These are phyloP conservation scores for Procambarus clarkii DNA, from an alignment of 1,140 invertebrate species.

Conservation along the genomic window DNA sequence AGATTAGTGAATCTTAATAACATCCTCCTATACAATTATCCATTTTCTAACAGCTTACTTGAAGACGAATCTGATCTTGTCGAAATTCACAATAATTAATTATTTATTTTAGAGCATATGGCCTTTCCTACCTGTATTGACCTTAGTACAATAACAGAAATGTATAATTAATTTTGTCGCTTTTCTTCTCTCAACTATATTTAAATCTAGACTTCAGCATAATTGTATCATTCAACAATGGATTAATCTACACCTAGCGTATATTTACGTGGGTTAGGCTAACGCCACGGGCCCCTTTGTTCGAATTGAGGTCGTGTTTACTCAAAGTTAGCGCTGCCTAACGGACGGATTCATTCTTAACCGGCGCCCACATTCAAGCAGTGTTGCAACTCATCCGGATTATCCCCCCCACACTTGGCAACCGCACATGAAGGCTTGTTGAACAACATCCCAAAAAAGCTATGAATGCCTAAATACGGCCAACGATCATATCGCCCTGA, in stretches of 20 bases:
- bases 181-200: background rate
- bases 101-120: background rate
- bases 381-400: background rate
- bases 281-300: background rate
- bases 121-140: too few species aligned
- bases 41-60: too few species aligned
- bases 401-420: background rate
- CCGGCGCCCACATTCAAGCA: background rate
- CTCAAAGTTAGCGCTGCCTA: background rate
- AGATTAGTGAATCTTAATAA: too few species aligned
- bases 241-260: background rate
- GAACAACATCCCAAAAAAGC: background rate
- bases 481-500: constrained; percentile 1
- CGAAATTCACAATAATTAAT: too few species aligned
- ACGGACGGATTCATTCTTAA: background rate
- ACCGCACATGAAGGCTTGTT: background rate
- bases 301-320: background rate
- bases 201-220: background rate
- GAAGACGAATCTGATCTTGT: too few species aligned
- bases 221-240: background rate
- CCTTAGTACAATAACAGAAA: background rate
- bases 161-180: background rate
- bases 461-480: background rate
- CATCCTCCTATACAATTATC: too few species aligned
- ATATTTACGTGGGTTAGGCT: background rate